Base-by-base conservation (phyloP, 2,113 vertebrate genomes). In the Oncorhynchus kisutch region DNA sequence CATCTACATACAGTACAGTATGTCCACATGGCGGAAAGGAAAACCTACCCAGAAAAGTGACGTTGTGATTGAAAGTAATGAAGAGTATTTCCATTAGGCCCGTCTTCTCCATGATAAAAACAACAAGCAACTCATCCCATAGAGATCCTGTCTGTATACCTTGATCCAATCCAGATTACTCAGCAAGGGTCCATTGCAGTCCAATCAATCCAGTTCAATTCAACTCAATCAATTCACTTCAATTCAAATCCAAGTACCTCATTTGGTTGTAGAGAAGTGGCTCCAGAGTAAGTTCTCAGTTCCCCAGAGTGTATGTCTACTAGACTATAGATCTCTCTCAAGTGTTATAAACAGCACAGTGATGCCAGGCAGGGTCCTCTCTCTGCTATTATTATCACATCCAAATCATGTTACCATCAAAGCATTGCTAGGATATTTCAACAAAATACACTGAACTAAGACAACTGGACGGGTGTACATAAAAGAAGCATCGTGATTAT, bases 21-120 rank as follows among this genome's bases (percentile, higher is more conserved):
- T 45, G 39, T 45, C 9, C 14, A 22, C 25, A 31, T 14, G n/a
- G 5, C 8, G 5, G 18, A 18, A 45, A 11, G 39, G 8, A 11
- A 45, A 29, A 95, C 97, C 94, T 89, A 99, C 97, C 97, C 73
- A 95, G 86, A 60, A 97, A 84, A 9, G 96, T 97, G 87, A 97
- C 90, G 45, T 95, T 99, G 86, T 94, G 94, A 85, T 92, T 97
- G 77, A 98, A 83, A 0, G 95, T 93, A 82, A 98, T 84, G 59
- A 96, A 91, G 77, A 99, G 83, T 82, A 95, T 90, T 49, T 95
- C 95, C 64, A 95, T 86, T 0, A 91, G 79, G 75, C 94, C 93
- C 79, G 90, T 82, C 81, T n/a, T 91, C 2, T 87, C 93, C 97
- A 99, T 99, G 74, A 16, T 82, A 83, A 85, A 14, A n/a, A 22